Base-by-base conservation (phyloP, 1,140 invertebrate genomes). In the Venustaconcha ellipsiformis region DNA sequence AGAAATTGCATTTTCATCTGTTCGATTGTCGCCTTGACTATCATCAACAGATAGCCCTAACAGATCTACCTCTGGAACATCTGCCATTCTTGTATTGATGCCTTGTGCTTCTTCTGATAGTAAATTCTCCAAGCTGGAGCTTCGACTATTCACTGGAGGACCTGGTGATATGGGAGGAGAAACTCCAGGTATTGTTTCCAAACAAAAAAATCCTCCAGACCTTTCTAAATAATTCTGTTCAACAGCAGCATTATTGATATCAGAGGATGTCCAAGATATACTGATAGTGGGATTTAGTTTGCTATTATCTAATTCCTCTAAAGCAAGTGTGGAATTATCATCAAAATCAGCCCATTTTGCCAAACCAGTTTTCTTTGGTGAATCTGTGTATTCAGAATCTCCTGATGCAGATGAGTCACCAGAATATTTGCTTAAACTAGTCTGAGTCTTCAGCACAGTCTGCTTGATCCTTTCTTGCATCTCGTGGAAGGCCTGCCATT, bases 401-500 rank as follows among this genome's bases (percentile, higher is more conserved):
- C 80, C 79, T 17, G 84, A 82, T 48, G 37, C 11, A 57, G 81
- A 78, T 18, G 76, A 76, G 12, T 81, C 81, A 11, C 80, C 76
- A 26, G 81, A 83, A 48, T 90, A 82, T 81, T 90, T 89, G 57
- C 83, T 84, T 57, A 91, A 76, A 76, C 80, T 86, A 60, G 76
- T 82, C 80, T 90, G 86, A 26, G 89, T 88, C 80, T 90, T 88
- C 55, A 83, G 77, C 18, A 90, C 84, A 78, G 88, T 88, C 58
- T 85, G 81, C 73, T 90, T 87, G 66, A 90, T 90, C 76, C 87
- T 86, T 65, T 88, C 88, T 70, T 89, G 88, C 83, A 91, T 88
- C 80, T 89, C 85, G 71, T 88, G 84, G 80, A 91, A 91, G 68
- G 85, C 88, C 78, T 89, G 85, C 90, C 90, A 91, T 83, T 90